Evolutionary conservation across 2,113 vertebrate species (phyloP), one percentile per base, ranked within the genome.

Genomic region (Heptranchias perlo): DNA sequence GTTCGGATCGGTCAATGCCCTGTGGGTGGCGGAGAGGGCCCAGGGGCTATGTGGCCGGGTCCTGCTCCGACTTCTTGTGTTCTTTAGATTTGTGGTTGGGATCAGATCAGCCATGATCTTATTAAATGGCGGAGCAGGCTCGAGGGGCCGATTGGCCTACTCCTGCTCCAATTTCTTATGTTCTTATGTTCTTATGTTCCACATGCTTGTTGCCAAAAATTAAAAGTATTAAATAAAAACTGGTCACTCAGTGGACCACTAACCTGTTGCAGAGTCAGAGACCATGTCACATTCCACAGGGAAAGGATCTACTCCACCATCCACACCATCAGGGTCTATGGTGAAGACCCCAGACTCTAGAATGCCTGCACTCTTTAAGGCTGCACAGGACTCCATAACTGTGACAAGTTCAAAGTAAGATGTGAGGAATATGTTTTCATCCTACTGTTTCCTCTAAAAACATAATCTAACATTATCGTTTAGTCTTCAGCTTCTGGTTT

Each of bases 291-390:
- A 96, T 54, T 96, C 76, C 23, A 96, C 96, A 78, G 73, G 28
- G 76, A 96, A 96, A 14, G 96, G 96, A 21, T 96, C 95, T 5
- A 92, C 96, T 82, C 96, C 96, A 61, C 76, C 18, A 1, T 65
- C 96, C 39, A 86, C 64, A 47, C 96, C 96, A 96, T 96, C 96
- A n/a, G 96, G 96, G 65, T 96, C 96, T 94, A 96, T 96, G 11
- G 78, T 93, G 82, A 96, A 96, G 4, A 64, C 82, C 58, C 96
- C 96, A 96, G 96, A 96, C 64, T 96, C 96, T 39, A 73, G 82
- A 54, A 96, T 73, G n/a, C 96, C 96, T 49, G 96, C 76, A 94
- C 49, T 96, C 49, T 93, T 96, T 87, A 96, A 76, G 58, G 91
- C 73, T 64, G 96, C 94, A 96, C 96, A 96, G 54, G 96, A 96